Evolutionary conservation across 2,888 invertebrate genomes (phyloP).

Genomic region (Graphium colonna): DNA sequence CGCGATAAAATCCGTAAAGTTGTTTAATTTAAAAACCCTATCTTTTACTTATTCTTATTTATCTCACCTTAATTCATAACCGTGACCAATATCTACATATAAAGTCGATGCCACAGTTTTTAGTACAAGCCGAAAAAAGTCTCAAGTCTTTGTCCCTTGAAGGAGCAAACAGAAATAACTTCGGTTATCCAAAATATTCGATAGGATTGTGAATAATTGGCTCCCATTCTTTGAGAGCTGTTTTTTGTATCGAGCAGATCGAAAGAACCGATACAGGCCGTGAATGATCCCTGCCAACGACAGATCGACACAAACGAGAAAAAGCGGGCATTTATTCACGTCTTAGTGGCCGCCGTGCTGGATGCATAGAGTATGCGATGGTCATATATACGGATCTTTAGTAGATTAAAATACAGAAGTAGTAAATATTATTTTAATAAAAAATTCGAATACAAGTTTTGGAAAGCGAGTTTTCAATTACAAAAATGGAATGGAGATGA

Average conservation of each 20-base stretch:
- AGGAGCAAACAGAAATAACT: neutral
- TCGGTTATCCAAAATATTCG: neutral
- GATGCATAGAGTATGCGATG: constrained; percentile 1
- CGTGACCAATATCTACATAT: too few species aligned
- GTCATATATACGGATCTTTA: neutral
- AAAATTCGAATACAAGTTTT: too few species aligned
- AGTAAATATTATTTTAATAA: too few species aligned
- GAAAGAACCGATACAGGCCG: constrained; percentile 2
- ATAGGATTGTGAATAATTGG: constrained; percentile 1
- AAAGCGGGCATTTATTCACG: constrained; percentile 19
- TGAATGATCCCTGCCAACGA: constrained; percentile 15
- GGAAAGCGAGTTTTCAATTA: too few species aligned
- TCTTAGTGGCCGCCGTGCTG: constrained; percentile 12
- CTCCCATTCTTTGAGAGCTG: neutral
- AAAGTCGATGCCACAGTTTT: too few species aligned
- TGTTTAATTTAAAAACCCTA: too few species aligned
- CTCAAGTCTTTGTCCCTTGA: too few species aligned
- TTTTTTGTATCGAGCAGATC: constrained; percentile 7
- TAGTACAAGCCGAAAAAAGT: too few species aligned
- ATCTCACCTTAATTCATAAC: too few species aligned
- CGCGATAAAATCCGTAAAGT: too few species aligned
- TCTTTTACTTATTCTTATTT: too few species aligned
- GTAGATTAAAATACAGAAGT: neutral
- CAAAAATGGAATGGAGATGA: too few species aligned
- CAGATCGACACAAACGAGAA: constrained; percentile 8